A percentile compares a stretch with the other conserved stretches of the same genome.
Conservation (phyloP, 2,888 invertebrate species). For the Nesidiocoris tenuis region DNA sequence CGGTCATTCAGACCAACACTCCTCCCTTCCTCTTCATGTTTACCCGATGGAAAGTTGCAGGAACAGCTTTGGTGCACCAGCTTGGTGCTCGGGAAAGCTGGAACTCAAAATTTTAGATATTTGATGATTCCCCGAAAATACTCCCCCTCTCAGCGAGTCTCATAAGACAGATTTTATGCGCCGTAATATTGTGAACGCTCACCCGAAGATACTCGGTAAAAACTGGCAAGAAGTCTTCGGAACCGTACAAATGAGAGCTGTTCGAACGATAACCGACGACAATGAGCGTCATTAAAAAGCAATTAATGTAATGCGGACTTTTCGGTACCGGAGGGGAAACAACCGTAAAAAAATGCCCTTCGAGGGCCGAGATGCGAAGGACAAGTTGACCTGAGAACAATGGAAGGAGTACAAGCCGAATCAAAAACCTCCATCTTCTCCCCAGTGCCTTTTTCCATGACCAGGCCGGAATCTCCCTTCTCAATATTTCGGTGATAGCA, state of each 20-base stretch:
- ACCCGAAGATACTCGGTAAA: too few species aligned
- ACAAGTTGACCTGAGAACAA: background rate
- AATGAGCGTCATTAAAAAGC: slow-evolving; percentile 35
- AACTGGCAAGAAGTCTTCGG: too few species aligned
- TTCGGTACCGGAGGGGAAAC: background rate
- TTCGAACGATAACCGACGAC: slow-evolving; percentile 5
- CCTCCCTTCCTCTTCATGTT: too few species aligned
- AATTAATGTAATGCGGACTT: slow-evolving; percentile 24
- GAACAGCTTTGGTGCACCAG: background rate
- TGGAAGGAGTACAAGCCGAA: too few species aligned
- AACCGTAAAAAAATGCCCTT: slow-evolving; percentile 28
- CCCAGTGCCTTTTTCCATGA: background rate
- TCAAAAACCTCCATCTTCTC: background rate
- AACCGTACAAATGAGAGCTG: too few species aligned
- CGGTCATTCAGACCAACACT: too few species aligned
- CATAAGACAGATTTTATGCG: too few species aligned
- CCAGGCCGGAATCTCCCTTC: background rate
- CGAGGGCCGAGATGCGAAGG: background rate
- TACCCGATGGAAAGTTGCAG: background rate
- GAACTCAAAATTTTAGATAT: too few species aligned
- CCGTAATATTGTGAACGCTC: too few species aligned
- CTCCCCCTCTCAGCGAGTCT: too few species aligned
- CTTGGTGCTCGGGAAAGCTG: background rate
- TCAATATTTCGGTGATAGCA: background rate
- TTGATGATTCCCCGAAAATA: too few species aligned